A percentile compares a stretch with the other conserved stretches of the same genome.
These are phyloP conservation scores for Porites lutea DNA, from an alignment of 64 coral and sea anemone genomes.

Conservation along the genomic window DNA sequence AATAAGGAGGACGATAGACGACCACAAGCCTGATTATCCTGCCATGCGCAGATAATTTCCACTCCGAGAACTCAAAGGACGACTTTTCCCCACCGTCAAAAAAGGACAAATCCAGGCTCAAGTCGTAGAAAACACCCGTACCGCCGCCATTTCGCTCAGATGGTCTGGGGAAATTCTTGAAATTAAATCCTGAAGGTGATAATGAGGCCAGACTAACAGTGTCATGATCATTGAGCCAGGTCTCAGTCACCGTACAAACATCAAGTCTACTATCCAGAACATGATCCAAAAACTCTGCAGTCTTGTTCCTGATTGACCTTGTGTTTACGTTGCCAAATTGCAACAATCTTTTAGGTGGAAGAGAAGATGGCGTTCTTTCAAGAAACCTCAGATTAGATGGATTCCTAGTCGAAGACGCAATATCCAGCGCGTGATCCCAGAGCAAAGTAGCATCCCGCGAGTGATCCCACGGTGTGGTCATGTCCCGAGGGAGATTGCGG, in stretches of 20 bases:
- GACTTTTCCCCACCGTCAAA: neutral
- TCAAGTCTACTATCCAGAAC: constrained; percentile 42
- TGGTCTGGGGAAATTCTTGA: constrained; percentile 32
- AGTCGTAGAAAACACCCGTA: neutral
- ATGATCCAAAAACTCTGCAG: constrained; percentile 29
- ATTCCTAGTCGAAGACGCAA: no score
- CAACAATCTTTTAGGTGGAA: neutral
- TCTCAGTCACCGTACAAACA: constrained; percentile 53
- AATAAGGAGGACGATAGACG: constrained; percentile 56
- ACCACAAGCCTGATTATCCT: constrained; percentile 5
- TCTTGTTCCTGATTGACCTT: constrained; percentile 23
- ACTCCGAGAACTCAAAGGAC: constrained; percentile 53
- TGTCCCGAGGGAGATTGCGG: no score
- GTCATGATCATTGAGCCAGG: constrained; percentile 33
- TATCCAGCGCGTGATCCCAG: no score
- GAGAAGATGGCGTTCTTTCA: no score
- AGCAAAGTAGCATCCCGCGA: no score
- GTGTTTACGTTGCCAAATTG: constrained; percentile 46
- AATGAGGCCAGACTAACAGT: constrained; percentile 1
- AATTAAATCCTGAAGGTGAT: neutral
- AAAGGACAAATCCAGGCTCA: neutral
- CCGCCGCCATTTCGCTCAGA: constrained; percentile 30
- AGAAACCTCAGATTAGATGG: no score
- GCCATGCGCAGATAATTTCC: constrained; percentile 7
- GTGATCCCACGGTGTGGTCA: no score